A percentile compares a stretch with the other conserved stretches of the same genome.
Conservation (phyloP, 2,888 invertebrate species). For the Zhuqinia jingwanae region DNA sequence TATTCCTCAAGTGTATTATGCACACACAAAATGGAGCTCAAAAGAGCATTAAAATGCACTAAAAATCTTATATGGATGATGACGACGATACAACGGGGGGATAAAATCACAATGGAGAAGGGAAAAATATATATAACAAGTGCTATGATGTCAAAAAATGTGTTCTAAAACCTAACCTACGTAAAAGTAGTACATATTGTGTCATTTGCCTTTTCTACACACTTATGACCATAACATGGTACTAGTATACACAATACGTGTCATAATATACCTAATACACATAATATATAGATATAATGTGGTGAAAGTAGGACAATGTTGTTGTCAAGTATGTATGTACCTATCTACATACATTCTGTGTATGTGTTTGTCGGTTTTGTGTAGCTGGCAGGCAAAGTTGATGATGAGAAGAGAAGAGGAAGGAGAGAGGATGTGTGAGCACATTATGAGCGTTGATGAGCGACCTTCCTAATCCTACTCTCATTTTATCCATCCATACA, state of each 20-base stretch:
- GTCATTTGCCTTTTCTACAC: not conserved
- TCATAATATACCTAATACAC: not conserved
- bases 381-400: conserved; percentile 23
- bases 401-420: not conserved
- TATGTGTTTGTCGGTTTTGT: not conserved
- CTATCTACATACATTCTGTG: too few relatives aligned
- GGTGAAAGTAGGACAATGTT: not conserved
- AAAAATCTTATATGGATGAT: conserved; percentile 57
- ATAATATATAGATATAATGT: not conserved
- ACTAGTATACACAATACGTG: not conserved
- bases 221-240: not conserved
- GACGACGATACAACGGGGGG: conserved; percentile 10
- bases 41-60: conserved; percentile 66
- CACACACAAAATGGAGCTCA: conserved; percentile 38
- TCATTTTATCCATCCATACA: conserved; percentile 3
- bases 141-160: not conserved
- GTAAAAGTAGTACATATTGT: conserved; percentile 19
- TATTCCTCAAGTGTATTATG: not conserved
- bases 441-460: conserved; percentile 65
- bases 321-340: not conserved
- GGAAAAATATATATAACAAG: not conserved
- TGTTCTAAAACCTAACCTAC: conserved; percentile 28
- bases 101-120: conserved; percentile 9
- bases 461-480: conserved; percentile 67
- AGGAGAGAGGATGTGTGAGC: conserved; percentile 22